Conservation (phyloP, 2,113 vertebrate genomes). For the Todiramphus saurophagus region DNA sequence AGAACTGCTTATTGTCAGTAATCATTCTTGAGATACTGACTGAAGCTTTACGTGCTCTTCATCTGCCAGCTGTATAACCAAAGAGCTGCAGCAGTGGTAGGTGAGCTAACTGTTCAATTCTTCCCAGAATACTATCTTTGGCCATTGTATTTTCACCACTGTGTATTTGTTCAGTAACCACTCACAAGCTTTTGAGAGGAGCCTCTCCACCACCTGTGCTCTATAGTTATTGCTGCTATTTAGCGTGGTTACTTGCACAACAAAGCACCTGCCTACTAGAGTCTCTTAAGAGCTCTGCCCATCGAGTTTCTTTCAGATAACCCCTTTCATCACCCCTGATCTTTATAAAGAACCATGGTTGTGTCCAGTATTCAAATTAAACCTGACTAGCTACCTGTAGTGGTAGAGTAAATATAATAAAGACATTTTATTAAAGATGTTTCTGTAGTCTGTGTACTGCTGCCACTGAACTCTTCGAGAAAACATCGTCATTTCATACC, state of each 20-base stretch:
- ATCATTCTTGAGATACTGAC: neutral
- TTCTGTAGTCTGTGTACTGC: neutral
- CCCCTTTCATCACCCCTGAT: neutral
- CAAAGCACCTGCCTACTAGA: neutral
- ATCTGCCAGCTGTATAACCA: neutral
- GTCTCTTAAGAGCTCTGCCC: neutral
- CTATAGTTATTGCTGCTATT: neutral
- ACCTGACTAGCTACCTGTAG: neutral
- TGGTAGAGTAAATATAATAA: neutral
- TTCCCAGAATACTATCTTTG: neutral
- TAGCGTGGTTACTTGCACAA: neutral
- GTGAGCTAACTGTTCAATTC: neutral
- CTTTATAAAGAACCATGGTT: neutral
- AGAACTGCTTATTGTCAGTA: neutral
- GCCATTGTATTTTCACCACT: neutral
- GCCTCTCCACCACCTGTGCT: neutral
- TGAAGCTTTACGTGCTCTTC: neutral
- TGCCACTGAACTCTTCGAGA: neutral
- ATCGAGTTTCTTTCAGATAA: neutral
- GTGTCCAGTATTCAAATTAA: neutral
- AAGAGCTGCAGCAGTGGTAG: neutral
- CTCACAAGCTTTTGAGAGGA: neutral
- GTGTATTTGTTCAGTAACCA: neutral
- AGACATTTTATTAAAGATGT: neutral
- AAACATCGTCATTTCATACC: neutral